phyloP scores from a whole-genome alignment of 2,888 invertebrate genomes.

The Sarcophaga variegata region DNA sequence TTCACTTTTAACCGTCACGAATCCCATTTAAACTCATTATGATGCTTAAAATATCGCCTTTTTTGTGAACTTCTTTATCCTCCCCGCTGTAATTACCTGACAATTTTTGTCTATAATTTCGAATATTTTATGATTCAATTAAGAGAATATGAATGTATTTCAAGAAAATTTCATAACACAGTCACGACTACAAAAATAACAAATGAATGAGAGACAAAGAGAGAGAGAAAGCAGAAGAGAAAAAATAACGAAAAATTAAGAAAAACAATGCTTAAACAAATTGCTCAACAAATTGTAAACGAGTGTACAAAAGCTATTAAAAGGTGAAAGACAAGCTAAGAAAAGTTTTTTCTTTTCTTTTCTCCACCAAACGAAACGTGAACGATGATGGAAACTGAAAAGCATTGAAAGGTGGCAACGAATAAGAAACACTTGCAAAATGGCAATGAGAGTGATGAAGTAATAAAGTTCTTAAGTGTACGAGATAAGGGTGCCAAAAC shows the following conservation, averaged over 20 bases:
- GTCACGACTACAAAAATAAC: background rate
- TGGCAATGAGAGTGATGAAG: background rate
- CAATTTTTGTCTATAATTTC: slow-evolving; percentile 39
- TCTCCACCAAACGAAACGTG: background rate
- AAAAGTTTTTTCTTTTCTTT: background rate
- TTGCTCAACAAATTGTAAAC: slow-evolving; percentile 40
- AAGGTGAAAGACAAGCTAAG: background rate
- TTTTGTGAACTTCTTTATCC: background rate
- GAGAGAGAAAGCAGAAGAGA: background rate
- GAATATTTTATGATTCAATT: slow-evolving; percentile 56
- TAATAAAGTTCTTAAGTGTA: background rate
- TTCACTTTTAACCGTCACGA: background rate
- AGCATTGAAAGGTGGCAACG: background rate
- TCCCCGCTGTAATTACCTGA: background rate
- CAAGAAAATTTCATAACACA: background rate
- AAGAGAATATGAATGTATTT: slow-evolving; percentile 13
- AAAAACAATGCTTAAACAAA: slow-evolving; percentile 12
- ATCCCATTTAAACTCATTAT: background rate
- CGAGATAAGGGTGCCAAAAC: background rate
- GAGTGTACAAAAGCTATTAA: slow-evolving; percentile 12
- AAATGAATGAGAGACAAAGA: background rate
- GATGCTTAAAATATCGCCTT: background rate
- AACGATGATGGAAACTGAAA: background rate
- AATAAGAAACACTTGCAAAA: background rate
- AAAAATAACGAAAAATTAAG: background rate